Evolutionary conservation across 2,113 vertebrate species (phyloP), one percentile per base, ranked within the genome.

Genomic region (Podocnemis expansa): DNA sequence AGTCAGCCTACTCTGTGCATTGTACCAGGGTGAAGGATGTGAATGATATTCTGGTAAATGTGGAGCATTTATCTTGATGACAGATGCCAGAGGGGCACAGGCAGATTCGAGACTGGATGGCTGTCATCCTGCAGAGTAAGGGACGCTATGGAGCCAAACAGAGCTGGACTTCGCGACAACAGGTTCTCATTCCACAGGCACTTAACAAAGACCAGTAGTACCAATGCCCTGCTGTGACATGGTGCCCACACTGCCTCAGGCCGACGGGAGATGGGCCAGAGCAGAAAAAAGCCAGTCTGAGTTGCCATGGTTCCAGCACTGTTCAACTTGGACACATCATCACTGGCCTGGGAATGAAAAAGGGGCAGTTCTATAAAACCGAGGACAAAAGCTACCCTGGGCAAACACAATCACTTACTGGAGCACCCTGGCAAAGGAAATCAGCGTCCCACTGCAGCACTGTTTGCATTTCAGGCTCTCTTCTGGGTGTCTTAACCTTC

Each of bases 51-150:
- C 83, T 90, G 58, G 45, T 67, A 58, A 56, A 76, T 91, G 60
- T 38, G 34, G 0, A 3, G 90, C 83, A 94, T 93, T 83, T 87
- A 47, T 76, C 82, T 93, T 83, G 86, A 76, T 94, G 92, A 82
- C 51, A 34, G 84, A 52, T 88, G 93, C 70, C 88, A 85, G 29
- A 89, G 88, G 63, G n/a, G 45, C 63, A 93, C 78, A 78, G 87
- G 54, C 90, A 84, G 93, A 70, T 94, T 76, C 31, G 31, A 41
- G 90, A n/a, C 67, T 0, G 24, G 90, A 95, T 86, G 82, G 82
- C 88, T 95, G 90, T 92, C 87, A 84, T 47, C 47, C 47, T 52
- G 85, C 78, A 89, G 93, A 84, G 89, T 90, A 85, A 88, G 89
- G 45, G 45, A 63, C 45, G 52, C 41, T 75, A 16, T 85, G 96